Evolutionary conservation across 2,888 invertebrate species (phyloP).

Genomic region (Morpho deidamia): DNA sequence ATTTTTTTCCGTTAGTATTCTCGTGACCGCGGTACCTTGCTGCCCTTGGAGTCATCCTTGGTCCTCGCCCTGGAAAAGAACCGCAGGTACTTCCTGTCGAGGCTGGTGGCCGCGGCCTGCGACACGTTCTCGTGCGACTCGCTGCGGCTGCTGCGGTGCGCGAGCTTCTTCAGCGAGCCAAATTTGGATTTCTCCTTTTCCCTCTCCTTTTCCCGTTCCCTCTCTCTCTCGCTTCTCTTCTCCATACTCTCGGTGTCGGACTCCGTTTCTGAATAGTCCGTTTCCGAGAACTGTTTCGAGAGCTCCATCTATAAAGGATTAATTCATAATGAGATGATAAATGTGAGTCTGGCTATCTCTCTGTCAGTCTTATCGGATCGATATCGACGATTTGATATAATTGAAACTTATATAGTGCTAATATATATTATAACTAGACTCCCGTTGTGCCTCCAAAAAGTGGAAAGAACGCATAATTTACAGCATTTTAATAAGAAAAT

Average conservation of each 20-base stretch:
- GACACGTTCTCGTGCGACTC: slow-evolving; percentile 66
- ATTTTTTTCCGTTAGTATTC: too few species aligned
- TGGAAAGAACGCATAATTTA: too few species aligned
- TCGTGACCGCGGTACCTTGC: slow-evolving; percentile 36
- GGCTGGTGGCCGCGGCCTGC: slow-evolving; percentile 75
- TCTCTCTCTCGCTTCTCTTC: slow-evolving; percentile 32
- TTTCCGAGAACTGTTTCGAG: slow-evolving; percentile 76
- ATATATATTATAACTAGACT: too few species aligned
- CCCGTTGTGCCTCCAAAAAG: too few species aligned
- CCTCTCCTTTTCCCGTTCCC: slow-evolving; percentile 40
- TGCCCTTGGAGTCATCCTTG: slow-evolving; percentile 66
- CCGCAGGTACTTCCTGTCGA: slow-evolving; percentile 83
- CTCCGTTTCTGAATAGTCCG: slow-evolving; percentile 78
- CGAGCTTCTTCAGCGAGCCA: slow-evolving; percentile 85
- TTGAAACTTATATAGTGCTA: too few species aligned
- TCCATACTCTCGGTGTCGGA: slow-evolving; percentile 50
- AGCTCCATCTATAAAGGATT: slow-evolving; percentile 41
- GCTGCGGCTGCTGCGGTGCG: slow-evolving; percentile 66
- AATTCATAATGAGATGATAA: too few species aligned
- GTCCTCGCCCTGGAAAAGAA: slow-evolving; percentile 64
- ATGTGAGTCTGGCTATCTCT: too few species aligned
- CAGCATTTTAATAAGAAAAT: too few species aligned
- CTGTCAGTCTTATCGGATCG: too few species aligned
- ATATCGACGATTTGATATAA: too few species aligned
- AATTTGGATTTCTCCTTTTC: slow-evolving; percentile 74